Percentiles rank a stretch among this genome's conserved stretches.
phyloP scores from a whole-genome alignment of 2,888 invertebrate genomes.

The Sclerodermus sp. region DNA sequence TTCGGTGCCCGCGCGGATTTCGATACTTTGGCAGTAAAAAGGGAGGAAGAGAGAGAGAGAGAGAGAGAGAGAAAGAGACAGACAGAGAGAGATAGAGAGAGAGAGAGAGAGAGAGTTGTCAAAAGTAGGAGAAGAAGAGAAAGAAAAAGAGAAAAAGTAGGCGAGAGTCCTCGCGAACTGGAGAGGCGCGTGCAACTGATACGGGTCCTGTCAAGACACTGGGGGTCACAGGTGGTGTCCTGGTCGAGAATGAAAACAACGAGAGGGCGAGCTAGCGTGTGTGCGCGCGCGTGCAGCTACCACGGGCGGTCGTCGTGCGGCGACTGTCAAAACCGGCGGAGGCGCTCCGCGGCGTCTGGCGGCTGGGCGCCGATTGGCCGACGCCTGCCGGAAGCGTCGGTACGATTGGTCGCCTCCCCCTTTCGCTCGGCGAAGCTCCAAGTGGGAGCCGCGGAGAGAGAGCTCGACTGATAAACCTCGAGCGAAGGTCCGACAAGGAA shows the following conservation, averaged over 20 bases:
- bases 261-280: too few relatives aligned
- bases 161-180: not conserved
- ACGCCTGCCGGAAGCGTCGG: constrained; percentile 30
- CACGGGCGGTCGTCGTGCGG: constrained; percentile 34
- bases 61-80: not conserved
- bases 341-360: constrained; percentile 29
- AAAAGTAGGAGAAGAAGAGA: too few relatives aligned
- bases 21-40: too few relatives aligned
- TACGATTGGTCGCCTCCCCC: constrained; percentile 30
- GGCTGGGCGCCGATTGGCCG: constrained; percentile 31
- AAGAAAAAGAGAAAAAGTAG: too few relatives aligned
- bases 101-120: too few relatives aligned
- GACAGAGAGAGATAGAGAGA: not conserved
- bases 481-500: too few relatives aligned
- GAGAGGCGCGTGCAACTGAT: too few relatives aligned
- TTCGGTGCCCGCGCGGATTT: too few relatives aligned
- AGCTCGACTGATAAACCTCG: too few relatives aligned
- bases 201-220: too few relatives aligned
- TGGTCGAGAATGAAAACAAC: too few relatives aligned
- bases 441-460: not conserved
- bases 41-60: not conserved
- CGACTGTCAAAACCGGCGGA: constrained; percentile 40
- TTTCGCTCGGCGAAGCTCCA: not conserved
- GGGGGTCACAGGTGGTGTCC: too few relatives aligned
- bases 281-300: constrained; percentile 10